Conservation (phyloP, 1,140 invertebrate species). For the Nephotettix cincticeps region DNA sequence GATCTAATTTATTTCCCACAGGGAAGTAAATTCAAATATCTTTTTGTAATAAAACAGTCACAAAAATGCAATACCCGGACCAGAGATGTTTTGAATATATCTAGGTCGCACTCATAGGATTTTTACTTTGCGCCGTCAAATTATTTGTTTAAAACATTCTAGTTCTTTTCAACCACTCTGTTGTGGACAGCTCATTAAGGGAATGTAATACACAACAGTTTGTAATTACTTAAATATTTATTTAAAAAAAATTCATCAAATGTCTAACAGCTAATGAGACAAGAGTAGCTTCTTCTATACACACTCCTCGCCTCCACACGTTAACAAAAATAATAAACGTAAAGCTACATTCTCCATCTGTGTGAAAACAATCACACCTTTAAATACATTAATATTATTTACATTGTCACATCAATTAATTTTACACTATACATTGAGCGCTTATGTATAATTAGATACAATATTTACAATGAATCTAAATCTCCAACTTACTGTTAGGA, state of each 20-base stretch:
- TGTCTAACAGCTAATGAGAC: slow-evolving; percentile 12
- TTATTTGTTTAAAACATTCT: too few relatives aligned
- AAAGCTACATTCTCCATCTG: slow-evolving; percentile 9
- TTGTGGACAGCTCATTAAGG: too few relatives aligned
- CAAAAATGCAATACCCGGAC: too few relatives aligned
- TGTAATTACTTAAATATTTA: slow-evolving; percentile 22
- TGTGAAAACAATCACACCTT: neutral
- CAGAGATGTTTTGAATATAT: too few relatives aligned
- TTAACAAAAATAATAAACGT: slow-evolving; percentile 13
- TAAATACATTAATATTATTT: neutral
- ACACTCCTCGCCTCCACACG: neutral
- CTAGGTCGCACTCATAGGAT: too few relatives aligned
- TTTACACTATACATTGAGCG: slow-evolving; percentile 19
- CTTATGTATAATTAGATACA: slow-evolving; percentile 5
- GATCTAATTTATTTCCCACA: too few relatives aligned
- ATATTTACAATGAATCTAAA: slow-evolving; percentile 3
- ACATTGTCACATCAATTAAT: slow-evolving; percentile 3
- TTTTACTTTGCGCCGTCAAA: too few relatives aligned
- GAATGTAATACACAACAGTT: neutral
- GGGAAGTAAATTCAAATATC: too few relatives aligned
- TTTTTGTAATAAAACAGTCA: too few relatives aligned
- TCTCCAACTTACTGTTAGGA: too few relatives aligned
- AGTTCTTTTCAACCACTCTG: too few relatives aligned
- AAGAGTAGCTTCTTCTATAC: neutral
- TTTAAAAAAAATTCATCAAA: slow-evolving; percentile 20